These are phyloP conservation scores for Mesoligia furuncula DNA, from an alignment of 2,888 invertebrate species.

Conservation along the genomic window DNA sequence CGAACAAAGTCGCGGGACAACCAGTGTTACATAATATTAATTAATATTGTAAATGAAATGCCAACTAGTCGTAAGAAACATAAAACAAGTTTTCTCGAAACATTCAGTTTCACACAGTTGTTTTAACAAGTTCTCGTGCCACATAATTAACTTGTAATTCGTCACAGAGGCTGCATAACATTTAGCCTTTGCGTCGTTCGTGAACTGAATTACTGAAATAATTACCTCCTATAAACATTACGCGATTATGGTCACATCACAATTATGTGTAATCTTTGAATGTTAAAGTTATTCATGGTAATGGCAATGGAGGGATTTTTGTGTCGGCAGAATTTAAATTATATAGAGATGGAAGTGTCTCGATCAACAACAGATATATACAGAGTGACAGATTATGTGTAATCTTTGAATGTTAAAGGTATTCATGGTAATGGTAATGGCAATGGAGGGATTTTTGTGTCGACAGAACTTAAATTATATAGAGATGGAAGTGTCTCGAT, in stretches of 20 bases:
- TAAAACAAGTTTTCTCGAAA: slow-evolving; percentile 12
- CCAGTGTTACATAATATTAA: background rate
- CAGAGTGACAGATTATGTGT: slow-evolving; percentile 27
- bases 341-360: background rate
- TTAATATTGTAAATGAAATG: slow-evolving; percentile 21
- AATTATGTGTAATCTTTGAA: slow-evolving; percentile 50
- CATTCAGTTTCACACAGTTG: slow-evolving; percentile 1
- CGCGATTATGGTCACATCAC: slow-evolving; percentile 44
- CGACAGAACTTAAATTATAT: background rate
- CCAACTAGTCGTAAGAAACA: slow-evolving; percentile 8
- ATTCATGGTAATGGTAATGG: slow-evolving; percentile 1
- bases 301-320: background rate
- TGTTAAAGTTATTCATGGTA: slow-evolving; percentile 25
- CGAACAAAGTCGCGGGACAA: background rate
- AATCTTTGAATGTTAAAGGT: slow-evolving; percentile 50
- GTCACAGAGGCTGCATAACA: slow-evolving; percentile 51
- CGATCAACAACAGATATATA: background rate
- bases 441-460: background rate
- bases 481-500: background rate
- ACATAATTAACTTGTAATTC: slow-evolving; percentile 54
- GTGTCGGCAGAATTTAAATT: background rate
- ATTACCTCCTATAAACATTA: slow-evolving; percentile 45
- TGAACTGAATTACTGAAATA: slow-evolving; percentile 66
- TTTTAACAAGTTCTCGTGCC: slow-evolving; percentile 26
- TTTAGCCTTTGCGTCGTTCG: slow-evolving; percentile 60